phyloP scores from a whole-genome alignment of 2,888 invertebrate species.

The Beris chalybata region DNA sequence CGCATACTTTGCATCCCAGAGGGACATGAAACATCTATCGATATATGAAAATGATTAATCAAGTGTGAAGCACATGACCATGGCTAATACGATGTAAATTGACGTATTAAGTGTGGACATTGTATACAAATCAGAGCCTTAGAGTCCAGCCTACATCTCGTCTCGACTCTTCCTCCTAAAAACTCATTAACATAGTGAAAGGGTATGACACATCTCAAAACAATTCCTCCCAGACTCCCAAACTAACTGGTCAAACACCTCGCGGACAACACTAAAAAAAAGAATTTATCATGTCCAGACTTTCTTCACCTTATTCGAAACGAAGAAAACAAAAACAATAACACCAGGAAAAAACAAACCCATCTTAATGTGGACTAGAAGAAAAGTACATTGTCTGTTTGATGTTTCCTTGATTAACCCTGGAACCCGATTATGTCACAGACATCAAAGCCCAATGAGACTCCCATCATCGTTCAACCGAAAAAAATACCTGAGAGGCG shows the following conservation, averaged over 20 bases:
- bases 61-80: conserved; percentile 6
- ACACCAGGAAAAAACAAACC: no score
- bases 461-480: not conserved
- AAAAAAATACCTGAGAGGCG: no score
- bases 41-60: conserved; percentile 9
- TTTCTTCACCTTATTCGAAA: conserved; percentile 22
- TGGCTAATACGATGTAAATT: conserved; percentile 11
- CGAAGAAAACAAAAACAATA: no score
- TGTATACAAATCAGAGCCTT: not conserved
- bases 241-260: conserved; percentile 29
- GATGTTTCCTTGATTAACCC: conserved; percentile 26
- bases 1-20: no score
- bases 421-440: conserved; percentile 28
- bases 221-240: conserved; percentile 7
- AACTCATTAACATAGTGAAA: conserved; percentile 24
- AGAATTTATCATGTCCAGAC: conserved; percentile 21
- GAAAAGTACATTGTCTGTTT: conserved; percentile 1
- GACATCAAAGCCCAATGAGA: conserved; percentile 28
- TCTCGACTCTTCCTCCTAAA: not conserved
- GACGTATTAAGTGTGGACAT: conserved; percentile 13
- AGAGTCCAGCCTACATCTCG: no score
- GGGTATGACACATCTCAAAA: conserved; percentile 29
- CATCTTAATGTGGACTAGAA: no score
- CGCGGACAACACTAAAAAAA: not conserved
- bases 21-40: no score